Evolutionary conservation across 2,888 invertebrate species (phyloP).

Genomic region (Carcina quercana): DNA sequence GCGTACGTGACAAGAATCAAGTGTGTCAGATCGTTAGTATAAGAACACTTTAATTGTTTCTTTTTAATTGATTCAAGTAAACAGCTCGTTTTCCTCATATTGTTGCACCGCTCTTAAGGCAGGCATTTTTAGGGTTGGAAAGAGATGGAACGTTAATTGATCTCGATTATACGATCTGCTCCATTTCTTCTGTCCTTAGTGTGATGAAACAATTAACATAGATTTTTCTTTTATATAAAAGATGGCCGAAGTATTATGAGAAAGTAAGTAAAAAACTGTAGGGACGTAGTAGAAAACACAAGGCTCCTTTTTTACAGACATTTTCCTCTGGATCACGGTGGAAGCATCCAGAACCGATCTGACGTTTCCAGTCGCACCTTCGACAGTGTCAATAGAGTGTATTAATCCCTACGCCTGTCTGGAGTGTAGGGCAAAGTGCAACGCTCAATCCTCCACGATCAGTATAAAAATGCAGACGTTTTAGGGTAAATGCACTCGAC

Average conservation of each 20-base stretch:
- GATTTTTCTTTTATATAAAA: too few species aligned
- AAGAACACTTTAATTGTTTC: conserved; percentile 35
- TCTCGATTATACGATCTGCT: too few species aligned
- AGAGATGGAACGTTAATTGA: neutral
- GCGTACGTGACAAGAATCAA: conserved; percentile 58
- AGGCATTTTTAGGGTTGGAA: neutral
- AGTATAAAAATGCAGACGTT: conserved; percentile 46
- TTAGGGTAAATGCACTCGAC: conserved; percentile 50
- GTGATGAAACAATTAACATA: too few species aligned
- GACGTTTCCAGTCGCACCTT: too few species aligned
- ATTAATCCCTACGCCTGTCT: neutral
- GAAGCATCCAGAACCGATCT: too few species aligned
- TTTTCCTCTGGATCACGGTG: too few species aligned
- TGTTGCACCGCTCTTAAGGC: conserved; percentile 4
- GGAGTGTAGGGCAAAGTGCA: conserved; percentile 40
- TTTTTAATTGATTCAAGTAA: conserved; percentile 37
- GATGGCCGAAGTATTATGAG: too few species aligned
- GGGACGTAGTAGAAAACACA: too few species aligned
- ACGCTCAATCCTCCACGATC: conserved; percentile 28
- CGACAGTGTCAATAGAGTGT: too few species aligned
- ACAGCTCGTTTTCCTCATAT: conserved; percentile 45
- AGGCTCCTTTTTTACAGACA: too few species aligned
- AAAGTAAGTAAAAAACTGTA: too few species aligned
- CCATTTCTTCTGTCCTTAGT: too few species aligned
- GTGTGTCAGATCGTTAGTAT: conserved; percentile 45